A percentile compares a stretch with the other conserved stretches of the same genome.
Evolutionary conservation across 2,888 invertebrate species (phyloP).

Genomic region (Dicycla oo): DNA sequence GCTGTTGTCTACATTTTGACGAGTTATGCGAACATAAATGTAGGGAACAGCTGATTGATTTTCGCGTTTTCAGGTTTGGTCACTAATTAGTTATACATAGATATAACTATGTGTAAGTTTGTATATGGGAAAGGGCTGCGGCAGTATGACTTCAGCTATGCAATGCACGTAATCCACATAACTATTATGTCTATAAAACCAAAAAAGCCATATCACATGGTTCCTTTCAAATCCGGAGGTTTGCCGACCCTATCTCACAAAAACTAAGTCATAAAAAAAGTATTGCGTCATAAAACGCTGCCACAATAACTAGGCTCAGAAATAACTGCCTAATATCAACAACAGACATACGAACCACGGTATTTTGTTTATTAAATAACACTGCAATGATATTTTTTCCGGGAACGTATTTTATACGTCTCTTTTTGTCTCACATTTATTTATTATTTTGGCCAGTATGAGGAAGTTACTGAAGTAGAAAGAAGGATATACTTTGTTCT

Average conservation of each 20-base stretch:
- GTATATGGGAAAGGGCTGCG: not conserved
- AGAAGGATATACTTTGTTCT: conserved; percentile 5
- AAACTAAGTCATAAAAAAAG: conserved; percentile 30
- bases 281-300: conserved; percentile 36
- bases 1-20: too few species aligned
- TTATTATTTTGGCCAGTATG: conserved; percentile 11
- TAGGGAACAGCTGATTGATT: too few species aligned
- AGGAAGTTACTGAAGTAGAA: not conserved
- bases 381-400: conserved; percentile 22
- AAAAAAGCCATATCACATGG: not conserved
- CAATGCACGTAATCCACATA: too few species aligned
- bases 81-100: too few species aligned
- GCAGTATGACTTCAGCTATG: not conserved
- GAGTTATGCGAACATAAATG: too few species aligned
- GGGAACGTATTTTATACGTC: conserved; percentile 3
- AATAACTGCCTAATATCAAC: conserved; percentile 31
- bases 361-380: conserved; percentile 55
- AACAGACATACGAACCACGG: conserved; percentile 21
- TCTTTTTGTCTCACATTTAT: conserved; percentile 10
- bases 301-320: conserved; percentile 24
- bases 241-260: conserved; percentile 11
- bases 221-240: not conserved
- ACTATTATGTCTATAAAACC: not conserved
- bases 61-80: too few species aligned
- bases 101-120: not conserved